Evolutionary conservation across 2,113 vertebrate species (phyloP).

Genomic region (Oreotragus oreotragus): DNA sequence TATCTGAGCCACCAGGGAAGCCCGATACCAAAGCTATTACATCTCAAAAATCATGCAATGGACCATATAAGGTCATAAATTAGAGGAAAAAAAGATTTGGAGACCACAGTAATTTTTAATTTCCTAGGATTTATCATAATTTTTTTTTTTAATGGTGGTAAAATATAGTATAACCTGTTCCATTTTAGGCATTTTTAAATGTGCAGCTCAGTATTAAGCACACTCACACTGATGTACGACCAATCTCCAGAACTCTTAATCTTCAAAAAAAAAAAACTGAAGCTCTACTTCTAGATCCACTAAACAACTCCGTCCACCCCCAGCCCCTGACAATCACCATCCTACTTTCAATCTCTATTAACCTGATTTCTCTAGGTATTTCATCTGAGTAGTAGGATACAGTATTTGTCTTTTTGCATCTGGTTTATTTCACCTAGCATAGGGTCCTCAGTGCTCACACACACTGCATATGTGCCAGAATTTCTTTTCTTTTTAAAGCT

Average conservation of each 20-base stretch:
- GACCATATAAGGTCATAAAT: not conserved
- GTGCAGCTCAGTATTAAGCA: not conserved
- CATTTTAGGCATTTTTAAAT: not conserved
- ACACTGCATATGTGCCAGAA: not conserved
- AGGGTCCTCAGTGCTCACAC: not conserved
- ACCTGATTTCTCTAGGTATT: not conserved
- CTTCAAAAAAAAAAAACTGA: not conserved
- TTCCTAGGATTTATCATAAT: not conserved
- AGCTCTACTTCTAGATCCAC: not conserved
- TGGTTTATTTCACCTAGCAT: not conserved
- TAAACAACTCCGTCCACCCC: not conserved
- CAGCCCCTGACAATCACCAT: not conserved
- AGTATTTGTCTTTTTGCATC: not conserved
- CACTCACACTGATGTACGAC: not conserved
- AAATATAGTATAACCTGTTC: not conserved
- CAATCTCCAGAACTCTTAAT: not conserved
- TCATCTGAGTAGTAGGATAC: not conserved
- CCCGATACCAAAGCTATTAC: slow-evolving; percentile 37
- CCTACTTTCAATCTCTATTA: not conserved
- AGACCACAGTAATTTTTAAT: not conserved
- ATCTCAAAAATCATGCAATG: slow-evolving; percentile 28
- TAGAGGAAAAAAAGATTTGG: not conserved
- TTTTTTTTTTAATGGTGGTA: not conserved
- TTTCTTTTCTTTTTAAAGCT: not conserved
- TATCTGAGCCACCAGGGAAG: not conserved